phyloP scores from a whole-genome alignment of 1,140 invertebrate genomes.

The Drosophila parabipectinata region DNA sequence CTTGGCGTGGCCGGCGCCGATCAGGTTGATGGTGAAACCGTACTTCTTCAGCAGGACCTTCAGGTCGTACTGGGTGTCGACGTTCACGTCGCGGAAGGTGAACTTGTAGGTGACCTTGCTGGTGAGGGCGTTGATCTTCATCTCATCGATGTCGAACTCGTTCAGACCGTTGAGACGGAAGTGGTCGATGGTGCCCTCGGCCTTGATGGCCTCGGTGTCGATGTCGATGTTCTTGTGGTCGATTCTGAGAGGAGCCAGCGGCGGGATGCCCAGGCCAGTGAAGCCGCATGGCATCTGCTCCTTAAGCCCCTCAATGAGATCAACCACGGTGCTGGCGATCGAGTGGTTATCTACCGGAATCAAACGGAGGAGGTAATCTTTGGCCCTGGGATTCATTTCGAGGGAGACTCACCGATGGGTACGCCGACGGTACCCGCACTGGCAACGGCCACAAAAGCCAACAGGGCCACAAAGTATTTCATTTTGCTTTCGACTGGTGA shows the following conservation, averaged over 20 bases:
- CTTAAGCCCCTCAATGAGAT: conserved; percentile 52
- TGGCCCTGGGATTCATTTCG: too few relatives aligned
- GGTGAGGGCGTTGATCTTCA: conserved; percentile 75
- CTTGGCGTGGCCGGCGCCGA: conserved; percentile 74
- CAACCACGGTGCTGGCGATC: conserved; percentile 64
- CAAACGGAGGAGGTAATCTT: not conserved
- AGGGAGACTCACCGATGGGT: conserved; percentile 54
- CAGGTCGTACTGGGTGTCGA: conserved; percentile 73
- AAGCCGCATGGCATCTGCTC: conserved; percentile 82
- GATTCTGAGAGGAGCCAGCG: conserved; percentile 71
- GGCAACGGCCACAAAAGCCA: conserved; percentile 71
- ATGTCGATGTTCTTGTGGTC: conserved; percentile 65
- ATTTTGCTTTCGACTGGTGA: conserved; percentile 51
- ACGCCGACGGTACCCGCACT: conserved; percentile 57
- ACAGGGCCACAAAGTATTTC: conserved; percentile 55
- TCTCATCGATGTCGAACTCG: conserved; percentile 75
- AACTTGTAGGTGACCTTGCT: conserved; percentile 79
- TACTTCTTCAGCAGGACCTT: conserved; percentile 64
- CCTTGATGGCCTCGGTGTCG: conserved; percentile 50
- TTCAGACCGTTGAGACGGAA: conserved; percentile 78
- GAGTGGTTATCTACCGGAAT: conserved; percentile 42
- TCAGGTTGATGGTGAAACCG: conserved; percentile 76
- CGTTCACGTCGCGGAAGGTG: conserved; percentile 70
- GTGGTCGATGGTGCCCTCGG: conserved; percentile 65
- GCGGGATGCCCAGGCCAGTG: conserved; percentile 66